A percentile compares a stretch with the other conserved stretches of the same genome.
phyloP scores from a whole-genome alignment of 2,888 invertebrate genomes.

The Merodon equestris region DNA sequence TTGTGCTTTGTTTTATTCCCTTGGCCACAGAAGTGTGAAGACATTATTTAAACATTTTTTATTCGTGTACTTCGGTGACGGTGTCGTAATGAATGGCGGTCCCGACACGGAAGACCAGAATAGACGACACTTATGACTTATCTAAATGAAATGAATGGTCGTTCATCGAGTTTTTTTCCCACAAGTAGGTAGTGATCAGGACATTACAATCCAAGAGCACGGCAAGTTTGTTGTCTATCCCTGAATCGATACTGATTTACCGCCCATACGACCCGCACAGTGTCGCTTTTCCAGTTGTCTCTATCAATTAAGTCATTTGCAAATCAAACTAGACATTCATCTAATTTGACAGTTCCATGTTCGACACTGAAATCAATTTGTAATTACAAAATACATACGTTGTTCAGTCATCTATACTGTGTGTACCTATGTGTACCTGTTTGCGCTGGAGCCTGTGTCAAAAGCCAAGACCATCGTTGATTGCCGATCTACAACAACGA shows the following conservation, averaged over 20 bases:
- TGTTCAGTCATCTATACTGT: constrained; percentile 36
- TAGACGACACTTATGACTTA: too few species aligned
- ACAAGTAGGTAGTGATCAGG: too few species aligned
- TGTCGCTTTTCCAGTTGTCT: constrained; percentile 61
- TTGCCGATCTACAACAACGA: constrained; percentile 67
- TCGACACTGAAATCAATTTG: constrained; percentile 69
- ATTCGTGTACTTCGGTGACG: constrained; percentile 49
- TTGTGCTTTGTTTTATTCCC: constrained; percentile 58
- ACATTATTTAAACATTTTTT: constrained; percentile 66
- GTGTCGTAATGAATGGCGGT: constrained; percentile 42
- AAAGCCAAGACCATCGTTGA: constrained; percentile 63
- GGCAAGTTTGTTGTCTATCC: too few species aligned
- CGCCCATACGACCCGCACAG: constrained; percentile 24
- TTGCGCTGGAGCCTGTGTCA: constrained; percentile 52
- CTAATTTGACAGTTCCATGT: constrained; percentile 68
- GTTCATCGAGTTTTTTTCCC: too few species aligned
- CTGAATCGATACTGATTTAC: too few species aligned
- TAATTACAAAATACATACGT: constrained; percentile 62
- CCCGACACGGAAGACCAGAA: background rate
- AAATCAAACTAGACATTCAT: constrained; percentile 69
- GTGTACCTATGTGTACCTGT: constrained; percentile 21
- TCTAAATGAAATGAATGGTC: too few species aligned
- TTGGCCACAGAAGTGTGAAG: constrained; percentile 69
- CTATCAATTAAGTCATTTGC: constrained; percentile 69
- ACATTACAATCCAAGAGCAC: too few species aligned